These are phyloP conservation scores for Adelges cooleyi DNA, from an alignment of 1,140 invertebrate species.

Conservation along the genomic window DNA sequence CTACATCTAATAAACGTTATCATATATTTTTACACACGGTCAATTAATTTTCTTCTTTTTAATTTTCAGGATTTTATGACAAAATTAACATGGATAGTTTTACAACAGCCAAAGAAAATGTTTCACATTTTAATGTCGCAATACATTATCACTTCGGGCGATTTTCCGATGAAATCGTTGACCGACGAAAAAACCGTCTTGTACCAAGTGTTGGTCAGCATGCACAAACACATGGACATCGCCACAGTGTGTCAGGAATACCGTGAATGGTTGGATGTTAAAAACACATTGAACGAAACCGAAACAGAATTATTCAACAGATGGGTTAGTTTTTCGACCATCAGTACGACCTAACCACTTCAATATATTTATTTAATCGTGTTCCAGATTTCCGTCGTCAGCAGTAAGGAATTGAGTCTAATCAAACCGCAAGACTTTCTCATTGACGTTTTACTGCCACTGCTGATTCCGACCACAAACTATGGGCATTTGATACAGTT, in stretches of 20 bases:
- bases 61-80: neutral
- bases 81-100: neutral
- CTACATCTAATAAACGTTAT: no score
- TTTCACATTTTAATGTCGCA: neutral
- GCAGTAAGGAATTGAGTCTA: neutral
- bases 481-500: neutral
- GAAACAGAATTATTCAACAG: neutral
- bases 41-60: neutral
- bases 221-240: neutral
- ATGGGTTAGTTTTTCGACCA: neutral
- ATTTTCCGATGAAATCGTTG: neutral
- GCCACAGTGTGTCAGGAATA: neutral
- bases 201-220: neutral
- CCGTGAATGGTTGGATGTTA: neutral
- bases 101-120: conserved; percentile 6
- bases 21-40: no score
- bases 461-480: neutral
- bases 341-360: no score
- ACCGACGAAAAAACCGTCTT: neutral
- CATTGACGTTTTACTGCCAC: neutral
- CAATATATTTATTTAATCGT: neutral
- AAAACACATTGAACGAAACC: no score
- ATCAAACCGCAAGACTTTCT: neutral
- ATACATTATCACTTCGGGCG: neutral
- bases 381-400: neutral